These are phyloP conservation scores for Eubasilissa splendida DNA, from an alignment of 2,888 invertebrate genomes.

Conservation along the genomic window DNA sequence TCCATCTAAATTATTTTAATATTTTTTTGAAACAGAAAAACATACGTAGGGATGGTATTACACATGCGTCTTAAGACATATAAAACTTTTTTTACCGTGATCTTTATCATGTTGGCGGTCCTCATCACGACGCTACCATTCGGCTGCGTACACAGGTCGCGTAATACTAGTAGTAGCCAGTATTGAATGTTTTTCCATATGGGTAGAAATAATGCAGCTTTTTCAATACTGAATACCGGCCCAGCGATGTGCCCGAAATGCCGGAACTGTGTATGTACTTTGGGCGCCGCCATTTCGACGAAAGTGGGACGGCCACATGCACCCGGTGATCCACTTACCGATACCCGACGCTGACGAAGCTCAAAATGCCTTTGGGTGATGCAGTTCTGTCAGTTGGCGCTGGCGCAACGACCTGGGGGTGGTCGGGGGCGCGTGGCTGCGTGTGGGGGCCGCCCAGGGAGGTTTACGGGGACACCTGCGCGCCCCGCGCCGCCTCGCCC, in stretches of 20 bases:
- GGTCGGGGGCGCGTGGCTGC: not conserved
- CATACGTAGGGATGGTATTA: no score
- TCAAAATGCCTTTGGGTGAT: not conserved
- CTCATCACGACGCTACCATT: no score
- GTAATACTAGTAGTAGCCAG: no score
- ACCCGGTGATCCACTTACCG: slow-evolving; percentile 34
- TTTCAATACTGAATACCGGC: not conserved
- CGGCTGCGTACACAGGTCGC: no score
- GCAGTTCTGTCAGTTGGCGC: not conserved
- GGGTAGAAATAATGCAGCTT: not conserved
- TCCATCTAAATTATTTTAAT: no score
- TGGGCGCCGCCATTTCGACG: slow-evolving; percentile 18
- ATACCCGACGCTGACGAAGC: not conserved
- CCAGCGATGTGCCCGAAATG: slow-evolving; percentile 30
- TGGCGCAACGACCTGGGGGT: not conserved
- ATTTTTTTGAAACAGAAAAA: no score
- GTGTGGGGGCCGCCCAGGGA: not conserved
- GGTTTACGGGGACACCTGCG: slow-evolving; percentile 13
- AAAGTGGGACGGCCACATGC: slow-evolving; percentile 20
- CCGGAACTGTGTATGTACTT: slow-evolving; percentile 32
- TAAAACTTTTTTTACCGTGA: no score
- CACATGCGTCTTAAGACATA: no score
- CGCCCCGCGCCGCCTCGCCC: not conserved
- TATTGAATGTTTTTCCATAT: no score
- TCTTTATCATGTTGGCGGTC: no score